Percentiles rank a stretch among this genome's conserved stretches.
Conservation (phyloP, 2,797 vertebrate genomes). For the Myiothlypis coronata region DNA sequence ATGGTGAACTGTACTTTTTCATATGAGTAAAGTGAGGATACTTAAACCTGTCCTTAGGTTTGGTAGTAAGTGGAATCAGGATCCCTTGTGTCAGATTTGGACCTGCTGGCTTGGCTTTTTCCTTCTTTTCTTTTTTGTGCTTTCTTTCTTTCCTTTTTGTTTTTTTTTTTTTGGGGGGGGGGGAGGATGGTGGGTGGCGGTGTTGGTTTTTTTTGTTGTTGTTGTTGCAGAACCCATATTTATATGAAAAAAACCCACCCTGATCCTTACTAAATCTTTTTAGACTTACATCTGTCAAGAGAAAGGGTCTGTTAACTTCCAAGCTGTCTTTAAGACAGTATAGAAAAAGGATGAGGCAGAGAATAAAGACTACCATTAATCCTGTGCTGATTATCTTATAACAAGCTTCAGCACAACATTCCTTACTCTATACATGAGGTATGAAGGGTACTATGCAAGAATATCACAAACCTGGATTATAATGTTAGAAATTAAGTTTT, state of each 20-base stretch:
- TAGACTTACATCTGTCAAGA: neutral
- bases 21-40: neutral
- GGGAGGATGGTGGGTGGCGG: fast-evolving
- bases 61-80: neutral
- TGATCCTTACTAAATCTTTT: neutral
- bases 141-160: neutral
- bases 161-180: neutral
- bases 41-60: neutral
- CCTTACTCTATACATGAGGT: neutral
- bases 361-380: neutral
- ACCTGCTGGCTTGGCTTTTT: neutral
- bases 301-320: neutral
- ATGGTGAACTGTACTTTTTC: neutral
- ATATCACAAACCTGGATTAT: neutral
- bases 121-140: neutral
- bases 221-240: neutral
- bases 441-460: neutral
- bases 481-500: neutral
- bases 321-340: neutral
- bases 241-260: neutral
- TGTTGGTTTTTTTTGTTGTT: neutral
- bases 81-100: neutral
- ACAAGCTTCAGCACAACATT: neutral
- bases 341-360: neutral
- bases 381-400: neutral